A percentile compares a stretch with the other conserved stretches of the same genome.
phyloP scores from a whole-genome alignment of 2,113 vertebrate genomes.

The Corythoichthys haematopterus region DNA sequence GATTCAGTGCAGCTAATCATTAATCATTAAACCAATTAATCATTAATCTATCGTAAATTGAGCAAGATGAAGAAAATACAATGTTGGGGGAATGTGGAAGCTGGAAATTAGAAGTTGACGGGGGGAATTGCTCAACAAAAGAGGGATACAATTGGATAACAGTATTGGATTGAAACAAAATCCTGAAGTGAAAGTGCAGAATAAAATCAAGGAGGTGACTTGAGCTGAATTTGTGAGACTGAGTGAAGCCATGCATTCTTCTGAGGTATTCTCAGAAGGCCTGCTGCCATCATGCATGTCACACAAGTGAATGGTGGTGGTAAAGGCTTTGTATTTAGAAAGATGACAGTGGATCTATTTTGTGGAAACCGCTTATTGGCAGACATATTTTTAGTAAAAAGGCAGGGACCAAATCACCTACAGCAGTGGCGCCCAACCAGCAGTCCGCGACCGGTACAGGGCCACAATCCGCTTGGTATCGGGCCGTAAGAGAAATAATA shows the following conservation, averaged over 20 bases:
- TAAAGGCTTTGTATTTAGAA: conserved; percentile 1
- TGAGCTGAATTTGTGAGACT: conserved; percentile 11
- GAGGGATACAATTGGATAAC: conserved; percentile 33
- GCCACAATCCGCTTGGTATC: no score
- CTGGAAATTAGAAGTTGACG: no score
- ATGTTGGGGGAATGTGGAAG: conserved; percentile 44
- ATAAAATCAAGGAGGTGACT: conserved; percentile 22
- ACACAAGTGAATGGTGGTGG: conserved; percentile 31
- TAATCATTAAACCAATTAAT: conserved; percentile 58
- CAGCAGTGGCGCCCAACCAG: no score
- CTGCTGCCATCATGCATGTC: conserved; percentile 31
- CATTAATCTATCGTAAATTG: conserved; percentile 63
- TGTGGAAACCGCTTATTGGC: neutral
- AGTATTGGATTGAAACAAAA: conserved; percentile 34
- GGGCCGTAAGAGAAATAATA: no score
- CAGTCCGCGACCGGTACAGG: neutral
- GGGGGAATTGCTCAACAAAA: neutral
- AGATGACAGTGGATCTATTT: neutral
- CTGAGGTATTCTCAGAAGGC: conserved; percentile 8
- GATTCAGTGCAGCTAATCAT: conserved; percentile 56
- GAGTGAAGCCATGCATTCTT: conserved; percentile 4
- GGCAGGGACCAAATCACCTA: neutral
- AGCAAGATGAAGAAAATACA: conserved; percentile 42
- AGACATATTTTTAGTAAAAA: neutral
- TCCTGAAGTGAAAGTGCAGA: conserved; percentile 11